phyloP scores from a whole-genome alignment of 2,797 vertebrate species.

The Clarias fuscus region DNA sequence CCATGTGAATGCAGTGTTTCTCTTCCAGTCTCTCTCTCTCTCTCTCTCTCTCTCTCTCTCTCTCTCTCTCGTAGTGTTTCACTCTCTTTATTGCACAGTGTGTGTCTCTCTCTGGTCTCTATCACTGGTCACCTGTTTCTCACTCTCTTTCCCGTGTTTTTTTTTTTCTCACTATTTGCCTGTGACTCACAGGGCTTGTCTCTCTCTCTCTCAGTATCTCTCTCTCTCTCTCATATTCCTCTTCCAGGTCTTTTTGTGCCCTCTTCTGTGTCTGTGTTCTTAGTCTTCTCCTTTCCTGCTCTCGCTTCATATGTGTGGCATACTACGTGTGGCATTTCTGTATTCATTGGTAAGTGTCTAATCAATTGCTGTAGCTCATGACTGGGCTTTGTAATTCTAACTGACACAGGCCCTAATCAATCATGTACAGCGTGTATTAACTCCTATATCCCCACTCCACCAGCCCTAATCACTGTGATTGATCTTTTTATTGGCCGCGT shows the following conservation, averaged over 20 bases:
- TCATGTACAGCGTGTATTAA: slow-evolving; percentile 50
- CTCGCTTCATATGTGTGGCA: slow-evolving; percentile 22
- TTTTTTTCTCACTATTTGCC: no score
- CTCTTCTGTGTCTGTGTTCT: neutral
- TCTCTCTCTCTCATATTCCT: neutral
- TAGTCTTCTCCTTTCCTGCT: neutral
- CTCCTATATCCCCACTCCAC: slow-evolving; percentile 49
- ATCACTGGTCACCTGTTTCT: neutral
- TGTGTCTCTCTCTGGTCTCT: neutral
- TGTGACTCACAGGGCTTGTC: neutral
- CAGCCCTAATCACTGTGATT: slow-evolving; percentile 55
- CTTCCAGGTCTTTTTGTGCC: neutral
- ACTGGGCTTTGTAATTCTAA: slow-evolving; percentile 56
- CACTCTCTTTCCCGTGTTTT: neutral
- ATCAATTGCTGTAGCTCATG: slow-evolving; percentile 47
- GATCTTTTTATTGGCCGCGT: slow-evolving; percentile 54
- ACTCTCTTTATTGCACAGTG: neutral
- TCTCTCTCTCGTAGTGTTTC: neutral
- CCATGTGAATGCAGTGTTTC: neutral
- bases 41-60: no score
- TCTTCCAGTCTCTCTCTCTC: neutral
- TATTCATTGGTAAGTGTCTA: slow-evolving; percentile 52
- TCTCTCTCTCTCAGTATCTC: neutral
- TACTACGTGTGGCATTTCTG: slow-evolving; percentile 39
- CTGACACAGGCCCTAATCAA: slow-evolving; percentile 47